A percentile compares a stretch with the other conserved stretches of the same genome.
These are phyloP conservation scores for Acanthochromis polyacanthus DNA, from an alignment of 2,113 vertebrate genomes.

Conservation along the genomic window DNA sequence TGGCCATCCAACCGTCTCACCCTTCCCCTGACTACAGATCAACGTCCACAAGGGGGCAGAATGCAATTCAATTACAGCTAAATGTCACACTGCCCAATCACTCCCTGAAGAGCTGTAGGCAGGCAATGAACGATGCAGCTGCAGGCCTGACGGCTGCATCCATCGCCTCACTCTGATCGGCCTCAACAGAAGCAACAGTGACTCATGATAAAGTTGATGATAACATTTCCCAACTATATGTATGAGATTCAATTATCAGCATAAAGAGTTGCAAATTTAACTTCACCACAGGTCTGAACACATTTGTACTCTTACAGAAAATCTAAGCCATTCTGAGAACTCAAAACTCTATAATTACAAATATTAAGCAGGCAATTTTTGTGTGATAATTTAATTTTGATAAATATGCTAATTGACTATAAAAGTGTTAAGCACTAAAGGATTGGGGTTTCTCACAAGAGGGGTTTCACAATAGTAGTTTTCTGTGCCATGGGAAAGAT, in stretches of 20 bases:
- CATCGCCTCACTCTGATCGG: background rate
- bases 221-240: background rate
- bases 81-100: conserved; percentile 35
- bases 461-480: conserved; percentile 2
- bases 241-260: background rate
- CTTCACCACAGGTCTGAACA: background rate
- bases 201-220: conserved; percentile 14
- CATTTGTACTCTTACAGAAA: background rate
- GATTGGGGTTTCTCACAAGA: background rate
- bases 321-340: background rate
- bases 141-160: conserved; percentile 12
- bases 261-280: background rate
- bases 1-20: conserved; percentile 12
- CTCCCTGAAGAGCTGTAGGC: conserved; percentile 48
- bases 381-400: conserved; percentile 1
- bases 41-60: conserved; percentile 84
- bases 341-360: background rate
- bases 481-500: background rate
- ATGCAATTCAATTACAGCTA: conserved; percentile 67
- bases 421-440: background rate
- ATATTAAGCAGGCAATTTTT: background rate
- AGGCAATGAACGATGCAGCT: conserved; percentile 30
- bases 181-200: background rate
- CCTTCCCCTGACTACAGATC: conserved; percentile 39
- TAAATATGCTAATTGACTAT: rapidly evolving